Evolutionary conservation across 2,888 invertebrate species (phyloP).

Genomic region (Salpingus planirostris): DNA sequence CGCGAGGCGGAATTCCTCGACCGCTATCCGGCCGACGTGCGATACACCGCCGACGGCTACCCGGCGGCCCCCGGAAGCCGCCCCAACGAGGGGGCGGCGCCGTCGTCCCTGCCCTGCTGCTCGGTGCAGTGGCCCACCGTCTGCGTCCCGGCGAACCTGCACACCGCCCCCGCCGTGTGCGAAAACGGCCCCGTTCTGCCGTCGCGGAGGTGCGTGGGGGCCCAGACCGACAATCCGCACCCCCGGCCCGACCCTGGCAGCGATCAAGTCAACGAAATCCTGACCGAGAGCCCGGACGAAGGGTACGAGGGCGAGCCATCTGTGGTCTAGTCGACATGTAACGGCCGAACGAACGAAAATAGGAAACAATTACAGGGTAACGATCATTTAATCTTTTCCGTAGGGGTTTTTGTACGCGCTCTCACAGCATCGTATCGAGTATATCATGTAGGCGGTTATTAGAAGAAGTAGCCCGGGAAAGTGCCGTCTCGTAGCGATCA

Average conservation of each 20-base stretch:
- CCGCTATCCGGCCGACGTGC: conserved; percentile 47
- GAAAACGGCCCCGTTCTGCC: background rate
- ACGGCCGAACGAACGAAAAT: no score
- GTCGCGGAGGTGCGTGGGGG: conserved; percentile 27
- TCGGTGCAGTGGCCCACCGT: conserved; percentile 43
- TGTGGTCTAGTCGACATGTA: conserved; percentile 26
- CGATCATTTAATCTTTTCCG: no score
- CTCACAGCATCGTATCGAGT: no score
- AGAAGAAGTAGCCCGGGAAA: no score
- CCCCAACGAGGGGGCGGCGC: conserved; percentile 23
- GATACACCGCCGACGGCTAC: conserved; percentile 57
- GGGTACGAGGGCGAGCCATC: conserved; percentile 31
- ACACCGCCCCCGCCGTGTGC: conserved; percentile 13
- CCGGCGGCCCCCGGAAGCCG: conserved; percentile 35
- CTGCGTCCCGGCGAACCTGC: conserved; percentile 41
- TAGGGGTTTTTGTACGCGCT: no score
- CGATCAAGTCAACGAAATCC: conserved; percentile 19
- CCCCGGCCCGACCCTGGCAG: conserved; percentile 17
- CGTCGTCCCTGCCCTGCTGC: conserved; percentile 40
- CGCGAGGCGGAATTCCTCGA: conserved; percentile 56
- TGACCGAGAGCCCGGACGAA: conserved; percentile 26
- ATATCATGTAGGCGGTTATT: no score
- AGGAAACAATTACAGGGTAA: no score
- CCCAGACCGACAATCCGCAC: conserved; percentile 29
- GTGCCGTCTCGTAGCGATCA: no score